phyloP scores from a whole-genome alignment of 2,888 invertebrate genomes.

The Eurytoma californica region DNA sequence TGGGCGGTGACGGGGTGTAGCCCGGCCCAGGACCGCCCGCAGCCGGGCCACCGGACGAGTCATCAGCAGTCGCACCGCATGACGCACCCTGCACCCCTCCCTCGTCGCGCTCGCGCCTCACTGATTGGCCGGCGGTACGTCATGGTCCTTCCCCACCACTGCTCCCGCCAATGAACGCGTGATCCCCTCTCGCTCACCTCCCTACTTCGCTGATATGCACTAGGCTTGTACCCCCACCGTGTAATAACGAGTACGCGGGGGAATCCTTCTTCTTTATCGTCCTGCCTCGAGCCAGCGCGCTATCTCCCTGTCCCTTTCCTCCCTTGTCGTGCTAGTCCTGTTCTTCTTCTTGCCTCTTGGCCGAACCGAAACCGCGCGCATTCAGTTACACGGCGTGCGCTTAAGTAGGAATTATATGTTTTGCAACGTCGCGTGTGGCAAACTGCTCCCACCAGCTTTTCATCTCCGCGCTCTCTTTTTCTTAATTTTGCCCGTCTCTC shows the following conservation, averaged over 20 bases:
- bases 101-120: constrained; percentile 2
- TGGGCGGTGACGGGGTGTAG: constrained; percentile 66
- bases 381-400: constrained; percentile 53
- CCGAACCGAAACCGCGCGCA: constrained; percentile 36
- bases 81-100: constrained; percentile 14
- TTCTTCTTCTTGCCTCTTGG: constrained; percentile 16
- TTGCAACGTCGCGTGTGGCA: constrained; percentile 61
- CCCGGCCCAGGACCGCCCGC: constrained; percentile 50
- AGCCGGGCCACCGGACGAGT: not conserved
- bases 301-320: constrained; percentile 37
- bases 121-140: not conserved
- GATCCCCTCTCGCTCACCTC: not conserved
- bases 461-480: constrained; percentile 46
- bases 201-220: not conserved
- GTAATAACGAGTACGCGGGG: constrained; percentile 13
- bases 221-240: not conserved
- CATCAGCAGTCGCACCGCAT: too few relatives aligned
- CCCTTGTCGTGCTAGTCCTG: not conserved
- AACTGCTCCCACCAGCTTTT: constrained; percentile 55
- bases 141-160: not conserved
- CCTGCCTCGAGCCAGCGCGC: constrained; percentile 29
- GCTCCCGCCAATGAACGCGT: not conserved
- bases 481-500: constrained; percentile 24
- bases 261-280: constrained; percentile 50
- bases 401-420: constrained; percentile 61